Percentiles rank a stretch among this genome's conserved stretches.
Evolutionary conservation across 2,888 invertebrate species (phyloP).

Genomic region (Melipona beecheii): DNA sequence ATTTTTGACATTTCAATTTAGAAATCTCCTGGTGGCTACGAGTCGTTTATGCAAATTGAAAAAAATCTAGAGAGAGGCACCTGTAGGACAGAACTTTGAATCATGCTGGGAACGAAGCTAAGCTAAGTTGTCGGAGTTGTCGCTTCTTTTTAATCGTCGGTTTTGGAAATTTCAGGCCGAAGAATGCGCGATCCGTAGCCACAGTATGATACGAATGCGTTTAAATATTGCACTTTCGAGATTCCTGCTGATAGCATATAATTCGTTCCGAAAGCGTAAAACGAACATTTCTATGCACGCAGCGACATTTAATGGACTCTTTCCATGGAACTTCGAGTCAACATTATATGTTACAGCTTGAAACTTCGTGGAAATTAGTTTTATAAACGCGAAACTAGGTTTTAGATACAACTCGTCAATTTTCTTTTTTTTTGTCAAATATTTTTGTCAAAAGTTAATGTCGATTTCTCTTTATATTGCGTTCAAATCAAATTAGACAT

Average conservation of each 20-base stretch:
- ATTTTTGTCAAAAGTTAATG: too few relatives aligned
- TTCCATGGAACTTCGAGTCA: background rate
- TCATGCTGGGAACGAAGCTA: background rate
- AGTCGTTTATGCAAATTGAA: background rate
- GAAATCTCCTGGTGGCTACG: background rate
- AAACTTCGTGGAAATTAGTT: too few relatives aligned
- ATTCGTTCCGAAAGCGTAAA: background rate
- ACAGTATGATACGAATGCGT: background rate
- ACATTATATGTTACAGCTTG: background rate
- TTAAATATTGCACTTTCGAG: background rate
- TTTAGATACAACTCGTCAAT: too few relatives aligned
- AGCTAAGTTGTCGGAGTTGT: background rate
- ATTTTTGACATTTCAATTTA: background rate
- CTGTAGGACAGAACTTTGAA: background rate
- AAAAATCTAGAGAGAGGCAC: too few relatives aligned
- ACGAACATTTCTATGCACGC: slow-evolving; percentile 10
- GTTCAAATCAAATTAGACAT: too few relatives aligned
- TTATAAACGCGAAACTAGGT: too few relatives aligned
- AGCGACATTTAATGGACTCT: slow-evolving; percentile 15
- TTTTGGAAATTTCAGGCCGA: background rate
- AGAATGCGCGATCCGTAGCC: background rate
- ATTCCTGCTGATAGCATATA: background rate
- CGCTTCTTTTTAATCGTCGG: background rate
- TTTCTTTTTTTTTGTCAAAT: too few relatives aligned
- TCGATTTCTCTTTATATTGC: too few relatives aligned